These are phyloP conservation scores for Apoderus coryli DNA, from an alignment of 2,888 invertebrate genomes.

Conservation along the genomic window DNA sequence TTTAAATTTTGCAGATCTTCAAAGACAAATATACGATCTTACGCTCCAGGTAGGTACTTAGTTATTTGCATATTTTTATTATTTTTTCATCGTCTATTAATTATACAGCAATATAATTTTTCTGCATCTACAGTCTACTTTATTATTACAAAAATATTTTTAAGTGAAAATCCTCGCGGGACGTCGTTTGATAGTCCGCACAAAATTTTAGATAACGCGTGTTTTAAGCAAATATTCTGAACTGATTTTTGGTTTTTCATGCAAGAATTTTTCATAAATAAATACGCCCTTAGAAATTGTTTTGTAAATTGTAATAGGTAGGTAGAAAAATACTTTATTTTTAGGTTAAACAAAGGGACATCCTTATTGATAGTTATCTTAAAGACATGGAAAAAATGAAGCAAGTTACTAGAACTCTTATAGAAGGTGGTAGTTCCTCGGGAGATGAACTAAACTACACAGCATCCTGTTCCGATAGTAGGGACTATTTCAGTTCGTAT, in stretches of 20 bases:
- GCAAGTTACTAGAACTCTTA: slow-evolving; percentile 40
- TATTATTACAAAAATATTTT: too few species aligned
- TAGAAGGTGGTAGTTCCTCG: slow-evolving; percentile 31
- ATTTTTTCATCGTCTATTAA: slow-evolving; percentile 1
- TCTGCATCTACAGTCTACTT: too few species aligned
- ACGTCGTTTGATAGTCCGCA: too few species aligned
- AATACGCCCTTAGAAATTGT: too few species aligned
- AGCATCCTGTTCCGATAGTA: slow-evolving; percentile 38
- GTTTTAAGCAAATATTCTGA: too few species aligned
- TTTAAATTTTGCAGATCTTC: slow-evolving; percentile 30
- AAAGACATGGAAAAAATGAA: slow-evolving; percentile 47
- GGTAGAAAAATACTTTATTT: slow-evolving; percentile 23
- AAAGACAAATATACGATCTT: slow-evolving; percentile 30
- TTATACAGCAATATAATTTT: too few species aligned
- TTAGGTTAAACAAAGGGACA: slow-evolving; percentile 45
- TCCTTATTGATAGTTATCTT: slow-evolving; percentile 42
- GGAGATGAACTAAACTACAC: slow-evolving; percentile 27
- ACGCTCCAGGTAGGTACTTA: slow-evolving; percentile 27
- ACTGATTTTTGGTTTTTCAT: too few species aligned
- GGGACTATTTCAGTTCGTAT: slow-evolving; percentile 74
- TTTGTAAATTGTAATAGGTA: too few species aligned
- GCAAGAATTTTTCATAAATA: too few species aligned
- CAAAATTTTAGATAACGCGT: too few species aligned
- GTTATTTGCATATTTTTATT: too few species aligned
- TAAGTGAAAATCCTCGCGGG: too few species aligned